A percentile compares a stretch with the other conserved stretches of the same genome.
These are phyloP conservation scores for Apamea monoglypha DNA, from an alignment of 2,888 invertebrate species.

Conservation along the genomic window DNA sequence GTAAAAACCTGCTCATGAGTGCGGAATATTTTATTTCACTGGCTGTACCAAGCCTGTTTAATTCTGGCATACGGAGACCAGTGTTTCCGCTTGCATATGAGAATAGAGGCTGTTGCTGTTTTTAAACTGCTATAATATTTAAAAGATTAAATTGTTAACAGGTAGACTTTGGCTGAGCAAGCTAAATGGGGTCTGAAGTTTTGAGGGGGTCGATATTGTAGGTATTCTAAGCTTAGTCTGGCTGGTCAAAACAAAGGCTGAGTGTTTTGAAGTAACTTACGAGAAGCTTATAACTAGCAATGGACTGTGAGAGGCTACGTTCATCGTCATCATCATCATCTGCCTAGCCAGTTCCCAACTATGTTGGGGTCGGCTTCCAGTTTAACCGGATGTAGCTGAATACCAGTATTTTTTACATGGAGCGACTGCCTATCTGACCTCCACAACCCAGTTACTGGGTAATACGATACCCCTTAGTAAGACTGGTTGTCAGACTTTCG, in stretches of 20 bases:
- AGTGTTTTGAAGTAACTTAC: not conserved
- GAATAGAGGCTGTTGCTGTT: conserved; percentile 43
- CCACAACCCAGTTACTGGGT: too few relatives aligned
- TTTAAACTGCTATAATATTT: conserved; percentile 31
- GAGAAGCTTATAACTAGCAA: fast-evolving
- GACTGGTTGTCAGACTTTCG: too few relatives aligned
- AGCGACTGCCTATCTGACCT: too few relatives aligned
- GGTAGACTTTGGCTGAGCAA: not conserved
- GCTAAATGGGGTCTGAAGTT: conserved; percentile 31
- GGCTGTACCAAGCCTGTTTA: conserved; percentile 20
- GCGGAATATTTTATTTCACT: conserved; percentile 54
- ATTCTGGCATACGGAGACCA: conserved; percentile 33
- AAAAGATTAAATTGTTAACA: conserved; percentile 25
- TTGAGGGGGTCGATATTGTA: not conserved
- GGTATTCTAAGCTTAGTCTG: too few relatives aligned
- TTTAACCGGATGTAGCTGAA: too few relatives aligned
- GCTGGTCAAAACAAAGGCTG: not conserved
- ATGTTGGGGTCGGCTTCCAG: too few relatives aligned
- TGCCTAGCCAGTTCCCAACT: too few relatives aligned
- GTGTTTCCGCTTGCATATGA: conserved; percentile 42
- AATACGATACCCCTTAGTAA: too few relatives aligned
- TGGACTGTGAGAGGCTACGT: not conserved
- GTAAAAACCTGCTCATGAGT: conserved; percentile 43
- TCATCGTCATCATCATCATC: too few relatives aligned
- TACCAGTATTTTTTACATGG: too few relatives aligned